Conservation (phyloP, 2,113 vertebrate species). For the Malaclemys terrapin region DNA sequence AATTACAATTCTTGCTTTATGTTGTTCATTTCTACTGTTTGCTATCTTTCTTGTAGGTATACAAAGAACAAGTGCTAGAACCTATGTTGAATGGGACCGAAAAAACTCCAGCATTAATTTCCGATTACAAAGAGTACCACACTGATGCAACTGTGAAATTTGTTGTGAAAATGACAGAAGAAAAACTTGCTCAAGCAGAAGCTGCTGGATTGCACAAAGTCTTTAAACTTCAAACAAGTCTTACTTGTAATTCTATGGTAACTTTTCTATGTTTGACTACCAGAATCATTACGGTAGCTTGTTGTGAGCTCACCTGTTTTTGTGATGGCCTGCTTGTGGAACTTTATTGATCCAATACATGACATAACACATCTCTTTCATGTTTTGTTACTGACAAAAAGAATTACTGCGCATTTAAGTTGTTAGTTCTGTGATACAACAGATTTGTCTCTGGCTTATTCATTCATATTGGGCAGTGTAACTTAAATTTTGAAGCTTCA, state of each 20-base stretch:
- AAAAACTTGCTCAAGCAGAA: constrained; percentile 97
- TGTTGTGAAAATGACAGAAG: constrained; percentile 97
- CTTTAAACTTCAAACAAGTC: constrained; percentile 97
- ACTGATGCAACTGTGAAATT: constrained; percentile 98
- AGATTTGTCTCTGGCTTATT: background rate
- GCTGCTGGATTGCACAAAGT: constrained; percentile 96
- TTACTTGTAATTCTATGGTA: constrained; percentile 99
- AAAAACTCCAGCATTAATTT: constrained; percentile 96
- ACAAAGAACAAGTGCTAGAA: constrained; percentile 98
- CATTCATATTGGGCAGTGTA: background rate
- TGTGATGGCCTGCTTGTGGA: background rate
- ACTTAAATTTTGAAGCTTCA: background rate
- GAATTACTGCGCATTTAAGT: background rate
- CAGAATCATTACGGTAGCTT: constrained; percentile 27
- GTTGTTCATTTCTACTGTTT: constrained; percentile 12
- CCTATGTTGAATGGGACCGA: constrained; percentile 97
- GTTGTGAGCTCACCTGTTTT: background rate
- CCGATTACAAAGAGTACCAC: constrained; percentile 98
- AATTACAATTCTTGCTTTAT: background rate
- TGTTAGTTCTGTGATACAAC: background rate
- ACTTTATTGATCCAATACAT: background rate
- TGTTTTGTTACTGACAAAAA: background rate
- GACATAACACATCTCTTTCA: background rate
- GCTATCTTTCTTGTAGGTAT: constrained; percentile 81
- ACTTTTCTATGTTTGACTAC: constrained; percentile 70